Base-by-base conservation (phyloP, 1,140 invertebrate species). In the Hermetia illucens region DNA sequence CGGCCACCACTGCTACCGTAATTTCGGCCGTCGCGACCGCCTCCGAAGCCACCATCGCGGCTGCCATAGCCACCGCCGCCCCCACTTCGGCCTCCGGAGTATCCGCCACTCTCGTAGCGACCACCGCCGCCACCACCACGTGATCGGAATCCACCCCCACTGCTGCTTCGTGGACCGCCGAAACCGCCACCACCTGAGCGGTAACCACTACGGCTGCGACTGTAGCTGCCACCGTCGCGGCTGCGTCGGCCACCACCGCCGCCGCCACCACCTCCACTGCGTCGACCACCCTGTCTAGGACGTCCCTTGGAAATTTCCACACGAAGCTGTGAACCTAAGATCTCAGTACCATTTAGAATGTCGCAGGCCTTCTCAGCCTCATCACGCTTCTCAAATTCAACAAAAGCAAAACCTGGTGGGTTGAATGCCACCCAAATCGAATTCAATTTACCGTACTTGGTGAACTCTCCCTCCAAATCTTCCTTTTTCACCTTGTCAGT, bases 381-480 rank as follows among this genome's bases (percentile, higher is more conserved):
- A 54, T 87, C 79, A 51, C 78, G 73, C 62, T 92, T 91, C 64
- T 92, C 84, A 71, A 95, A 98, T 66, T 98, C 93, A 53, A 98
- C 86, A 71, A 98, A 98, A 36, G 94, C 95, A 71, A 98, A 98
- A 46, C 92, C 91, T 49, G 79, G 87, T 46, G 87, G 91, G 63
- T 93, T 93, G 56, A 90, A 79, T 21, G 89, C 90, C 41, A 94
- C 87, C 89, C 89, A 94, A 30, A 95, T 91, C 60, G 82, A 97
- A 65, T 84, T 91, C 52, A 89, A 71, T 66, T 87, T 87, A 35
- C 92, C 92, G 67, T 86, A 95, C 66, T 82, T 82, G 50, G 81
- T 76, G 58, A 86, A 87, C 57, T 84, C 77, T 56, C 73, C 70
- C 56, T 91, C 84, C 24, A 90, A 61, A 60, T 90, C 84, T 64